Conservation (phyloP, 2,113 vertebrate genomes). For the Anhinga anhinga region DNA sequence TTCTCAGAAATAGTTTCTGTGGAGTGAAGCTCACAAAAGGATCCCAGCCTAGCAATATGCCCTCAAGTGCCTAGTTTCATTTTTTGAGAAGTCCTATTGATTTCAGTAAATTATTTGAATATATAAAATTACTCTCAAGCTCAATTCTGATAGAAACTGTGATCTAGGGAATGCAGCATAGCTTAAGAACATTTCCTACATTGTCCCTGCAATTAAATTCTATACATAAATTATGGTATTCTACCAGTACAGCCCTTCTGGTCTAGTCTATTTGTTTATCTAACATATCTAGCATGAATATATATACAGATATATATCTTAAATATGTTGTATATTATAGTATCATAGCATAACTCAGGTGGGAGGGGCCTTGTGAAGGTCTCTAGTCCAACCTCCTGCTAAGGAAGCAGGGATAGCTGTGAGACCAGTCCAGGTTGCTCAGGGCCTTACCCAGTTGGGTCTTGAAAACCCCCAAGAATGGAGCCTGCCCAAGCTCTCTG, state of each 20-base stretch:
- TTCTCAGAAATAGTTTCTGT: background rate
- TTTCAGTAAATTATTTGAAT: background rate
- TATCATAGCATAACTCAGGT: background rate
- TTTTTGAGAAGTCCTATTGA: background rate
- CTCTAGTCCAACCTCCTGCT: background rate
- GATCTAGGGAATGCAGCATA: background rate
- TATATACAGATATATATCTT: background rate
- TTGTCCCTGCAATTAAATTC: background rate
- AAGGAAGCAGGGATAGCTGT: background rate
- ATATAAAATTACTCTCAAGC: background rate
- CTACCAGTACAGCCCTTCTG: background rate
- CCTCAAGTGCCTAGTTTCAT: background rate
- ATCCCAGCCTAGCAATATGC: background rate
- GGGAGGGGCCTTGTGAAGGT: background rate
- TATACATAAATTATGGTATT: background rate
- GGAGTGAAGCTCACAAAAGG: background rate
- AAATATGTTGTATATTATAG: background rate
- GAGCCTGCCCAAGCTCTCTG: background rate
- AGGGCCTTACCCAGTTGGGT: background rate
- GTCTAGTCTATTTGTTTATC: background rate
- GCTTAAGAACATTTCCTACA: background rate
- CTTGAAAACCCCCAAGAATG: background rate
- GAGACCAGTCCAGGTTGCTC: background rate
- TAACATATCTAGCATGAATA: background rate
- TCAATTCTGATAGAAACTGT: background rate